Evolutionary conservation across 2,888 invertebrate genomes (phyloP).

Genomic region (Acleris laterana): DNA sequence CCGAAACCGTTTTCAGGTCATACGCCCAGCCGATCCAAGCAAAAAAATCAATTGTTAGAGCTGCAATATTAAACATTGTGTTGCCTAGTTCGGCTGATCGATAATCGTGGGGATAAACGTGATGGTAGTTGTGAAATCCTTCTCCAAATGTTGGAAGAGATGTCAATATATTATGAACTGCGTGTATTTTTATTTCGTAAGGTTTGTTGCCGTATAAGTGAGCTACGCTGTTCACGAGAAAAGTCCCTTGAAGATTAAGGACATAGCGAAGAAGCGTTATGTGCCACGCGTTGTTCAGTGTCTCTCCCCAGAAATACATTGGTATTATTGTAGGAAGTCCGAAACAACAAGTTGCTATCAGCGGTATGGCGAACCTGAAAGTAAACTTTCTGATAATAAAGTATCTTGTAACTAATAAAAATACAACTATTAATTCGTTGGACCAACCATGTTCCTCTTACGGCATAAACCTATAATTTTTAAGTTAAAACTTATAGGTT

Average conservation of each 20-base stretch:
- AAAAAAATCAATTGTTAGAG: slow-evolving; percentile 59
- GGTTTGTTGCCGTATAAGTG: slow-evolving; percentile 79
- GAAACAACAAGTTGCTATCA: slow-evolving; percentile 83
- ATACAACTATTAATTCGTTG: too few relatives aligned
- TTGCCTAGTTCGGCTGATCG: slow-evolving; percentile 61
- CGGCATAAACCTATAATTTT: too few relatives aligned
- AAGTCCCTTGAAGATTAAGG: slow-evolving; percentile 84
- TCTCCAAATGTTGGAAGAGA: slow-evolving; percentile 53
- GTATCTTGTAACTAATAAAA: too few relatives aligned
- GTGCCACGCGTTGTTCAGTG: slow-evolving; percentile 66
- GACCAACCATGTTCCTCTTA: too few relatives aligned
- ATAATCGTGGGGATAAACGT: slow-evolving; percentile 63
- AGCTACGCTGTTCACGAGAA: slow-evolving; percentile 87
- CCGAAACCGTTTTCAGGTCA: slow-evolving; percentile 54
- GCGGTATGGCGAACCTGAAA: slow-evolving; percentile 83
- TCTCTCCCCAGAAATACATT: slow-evolving; percentile 85
- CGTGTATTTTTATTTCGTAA: slow-evolving; percentile 64
- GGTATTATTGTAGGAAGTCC: slow-evolving; percentile 83
- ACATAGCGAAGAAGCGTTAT: slow-evolving; percentile 80
- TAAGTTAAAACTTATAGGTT: too few relatives aligned
- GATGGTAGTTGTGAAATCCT: slow-evolving; percentile 66
- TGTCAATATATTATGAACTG: slow-evolving; percentile 49
- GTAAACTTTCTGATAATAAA: too few relatives aligned
- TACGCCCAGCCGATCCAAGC: slow-evolving; percentile 63
- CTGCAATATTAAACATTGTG: slow-evolving; percentile 54